Evolutionary conservation across 2,113 vertebrate genomes (phyloP).

Genomic region (Spermophilus dauricus): DNA sequence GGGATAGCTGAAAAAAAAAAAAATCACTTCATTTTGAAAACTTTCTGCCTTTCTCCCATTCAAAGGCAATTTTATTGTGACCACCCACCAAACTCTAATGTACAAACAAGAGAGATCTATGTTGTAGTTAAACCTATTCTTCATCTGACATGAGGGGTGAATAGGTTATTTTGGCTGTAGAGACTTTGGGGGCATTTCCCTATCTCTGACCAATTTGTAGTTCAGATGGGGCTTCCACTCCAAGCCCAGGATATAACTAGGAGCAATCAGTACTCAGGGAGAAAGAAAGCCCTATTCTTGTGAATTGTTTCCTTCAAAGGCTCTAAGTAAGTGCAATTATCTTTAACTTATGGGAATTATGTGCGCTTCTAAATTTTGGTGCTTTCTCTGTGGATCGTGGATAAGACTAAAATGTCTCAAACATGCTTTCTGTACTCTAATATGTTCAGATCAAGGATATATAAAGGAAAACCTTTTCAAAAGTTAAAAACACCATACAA

Average conservation of each 20-base stretch:
- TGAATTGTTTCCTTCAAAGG: slow-evolving; percentile 15
- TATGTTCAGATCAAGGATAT: slow-evolving; percentile 26
- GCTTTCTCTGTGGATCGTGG: slow-evolving; percentile 15
- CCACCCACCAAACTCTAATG: background rate
- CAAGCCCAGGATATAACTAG: background rate
- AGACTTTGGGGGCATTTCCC: background rate
- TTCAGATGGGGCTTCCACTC: background rate
- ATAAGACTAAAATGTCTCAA: slow-evolving; percentile 4
- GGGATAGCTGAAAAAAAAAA: background rate
- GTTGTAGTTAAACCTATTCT: background rate
- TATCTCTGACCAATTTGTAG: background rate
- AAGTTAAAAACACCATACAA: slow-evolving; percentile 30
- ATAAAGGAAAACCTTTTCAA: slow-evolving; percentile 19
- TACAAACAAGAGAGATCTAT: background rate
- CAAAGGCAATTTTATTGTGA: slow-evolving; percentile 54
- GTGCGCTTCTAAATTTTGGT: slow-evolving; percentile 17
- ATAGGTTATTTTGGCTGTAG: background rate
- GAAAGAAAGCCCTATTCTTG: slow-evolving; percentile 31
- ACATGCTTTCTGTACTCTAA: slow-evolving; percentile 40
- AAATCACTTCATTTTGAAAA: slow-evolving; percentile 22
- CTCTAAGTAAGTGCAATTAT: background rate
- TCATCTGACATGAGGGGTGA: background rate
- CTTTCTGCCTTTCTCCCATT: slow-evolving; percentile 18
- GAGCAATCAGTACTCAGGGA: background rate
- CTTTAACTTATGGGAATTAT: background rate